Percentiles rank a stretch among this genome's conserved stretches.
Conservation (phyloP, 2,888 invertebrate genomes). For the Lumbricus terrestris region DNA sequence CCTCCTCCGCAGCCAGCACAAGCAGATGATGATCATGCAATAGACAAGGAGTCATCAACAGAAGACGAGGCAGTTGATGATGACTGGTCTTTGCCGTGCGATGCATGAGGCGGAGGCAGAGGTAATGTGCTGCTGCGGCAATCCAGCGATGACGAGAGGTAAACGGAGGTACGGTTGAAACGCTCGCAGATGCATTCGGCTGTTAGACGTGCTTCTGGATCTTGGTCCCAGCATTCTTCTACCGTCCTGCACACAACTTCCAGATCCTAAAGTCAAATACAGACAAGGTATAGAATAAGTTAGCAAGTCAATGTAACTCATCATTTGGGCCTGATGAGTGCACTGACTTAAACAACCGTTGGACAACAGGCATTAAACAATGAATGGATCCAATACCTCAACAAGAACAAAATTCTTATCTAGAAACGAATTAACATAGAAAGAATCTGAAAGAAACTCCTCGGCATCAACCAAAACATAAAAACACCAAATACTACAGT, state of each 20-base stretch:
- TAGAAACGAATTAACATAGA: no score
- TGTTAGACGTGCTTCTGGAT: conserved; percentile 57
- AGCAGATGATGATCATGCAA: not conserved
- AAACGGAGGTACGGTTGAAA: conserved; percentile 41
- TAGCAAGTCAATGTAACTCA: not conserved
- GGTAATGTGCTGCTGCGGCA: not conserved
- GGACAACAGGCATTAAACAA: no score
- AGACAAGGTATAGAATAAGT: not conserved
- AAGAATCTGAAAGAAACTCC: not conserved
- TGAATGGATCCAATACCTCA: no score
- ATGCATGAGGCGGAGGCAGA: not conserved
- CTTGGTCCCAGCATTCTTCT: conserved; percentile 59
- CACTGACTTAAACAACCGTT: no score
- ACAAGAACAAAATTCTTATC: no score
- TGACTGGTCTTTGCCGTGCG: not conserved
- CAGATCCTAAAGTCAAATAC: conserved; percentile 72
- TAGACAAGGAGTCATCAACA: not conserved
- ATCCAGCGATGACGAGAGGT: conserved; percentile 9
- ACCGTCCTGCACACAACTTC: conserved; percentile 67
- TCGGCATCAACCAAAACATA: not conserved
- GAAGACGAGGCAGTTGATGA: conserved; percentile 4
- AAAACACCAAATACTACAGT: not conserved
- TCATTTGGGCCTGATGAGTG: no score
- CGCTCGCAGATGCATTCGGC: conserved; percentile 74
- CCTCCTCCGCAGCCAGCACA: not conserved